phyloP scores from a whole-genome alignment of 2,797 vertebrate genomes.

The Tauraco hartlaubi region DNA sequence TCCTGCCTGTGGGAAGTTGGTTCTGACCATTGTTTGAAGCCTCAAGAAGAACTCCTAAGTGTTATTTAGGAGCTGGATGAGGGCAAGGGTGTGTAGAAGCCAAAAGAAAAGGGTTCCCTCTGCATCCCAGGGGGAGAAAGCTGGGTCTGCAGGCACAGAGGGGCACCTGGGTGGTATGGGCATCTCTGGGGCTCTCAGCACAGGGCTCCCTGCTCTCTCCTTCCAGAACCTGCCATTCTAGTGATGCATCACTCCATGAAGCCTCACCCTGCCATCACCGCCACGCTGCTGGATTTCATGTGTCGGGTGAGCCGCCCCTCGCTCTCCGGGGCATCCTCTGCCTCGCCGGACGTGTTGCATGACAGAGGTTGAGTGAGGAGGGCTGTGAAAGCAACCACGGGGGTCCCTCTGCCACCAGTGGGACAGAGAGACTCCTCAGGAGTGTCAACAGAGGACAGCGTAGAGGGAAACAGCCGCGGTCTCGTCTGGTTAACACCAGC shows the following conservation, averaged over 20 bases:
- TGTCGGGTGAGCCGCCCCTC: conserved; percentile 86
- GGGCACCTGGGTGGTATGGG: fast-evolving
- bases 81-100: neutral
- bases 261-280: conserved; percentile 96
- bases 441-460: neutral
- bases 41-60: no score
- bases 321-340: no score
- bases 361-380: fast-evolving
- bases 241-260: conserved; percentile 99
- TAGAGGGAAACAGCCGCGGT: neutral
- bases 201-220: neutral
- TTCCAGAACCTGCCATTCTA: conserved; percentile 92
- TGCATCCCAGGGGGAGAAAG: fast-evolving
- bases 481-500: neutral
- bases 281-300: conserved; percentile 97
- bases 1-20: neutral
- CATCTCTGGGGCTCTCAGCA: neutral
- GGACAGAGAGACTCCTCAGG: neutral
- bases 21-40: neutral
- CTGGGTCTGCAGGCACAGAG: neutral
- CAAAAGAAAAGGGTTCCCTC: neutral
- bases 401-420: neutral
- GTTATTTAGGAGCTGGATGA: neutral
- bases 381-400: neutral
- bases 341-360: neutral